Evolutionary conservation across 2,113 vertebrate genomes (phyloP).

Genomic region (Chaetorhynchus papuensis): DNA sequence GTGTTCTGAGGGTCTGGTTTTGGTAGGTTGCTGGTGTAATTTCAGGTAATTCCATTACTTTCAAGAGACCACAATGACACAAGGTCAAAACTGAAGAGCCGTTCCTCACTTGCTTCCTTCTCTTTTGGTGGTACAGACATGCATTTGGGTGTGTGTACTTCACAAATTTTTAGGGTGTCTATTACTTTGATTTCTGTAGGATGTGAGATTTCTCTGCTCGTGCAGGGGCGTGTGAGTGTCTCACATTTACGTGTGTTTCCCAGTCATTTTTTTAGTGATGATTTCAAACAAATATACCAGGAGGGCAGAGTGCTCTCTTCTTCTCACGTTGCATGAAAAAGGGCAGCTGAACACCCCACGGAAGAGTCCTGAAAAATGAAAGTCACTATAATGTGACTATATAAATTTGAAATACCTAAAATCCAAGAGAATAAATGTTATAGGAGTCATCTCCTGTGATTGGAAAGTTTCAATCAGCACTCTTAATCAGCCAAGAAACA

Average conservation of each 20-base stretch:
- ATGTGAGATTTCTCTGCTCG: neutral
- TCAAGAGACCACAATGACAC: rapidly evolving
- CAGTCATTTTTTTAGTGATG: neutral
- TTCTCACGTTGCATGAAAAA: neutral
- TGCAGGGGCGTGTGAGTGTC: neutral
- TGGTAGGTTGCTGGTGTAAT: neutral
- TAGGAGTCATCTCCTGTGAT: neutral
- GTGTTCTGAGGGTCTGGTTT: neutral
- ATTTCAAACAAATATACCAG: neutral
- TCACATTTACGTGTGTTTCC: neutral
- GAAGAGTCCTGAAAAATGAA: neutral
- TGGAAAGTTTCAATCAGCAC: neutral
- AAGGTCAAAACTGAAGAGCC: neutral
- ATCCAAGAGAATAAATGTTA: neutral
- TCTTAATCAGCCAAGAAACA: slow-evolving; percentile 30
- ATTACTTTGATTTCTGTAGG: neutral
- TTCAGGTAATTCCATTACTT: neutral
- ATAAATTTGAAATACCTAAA: neutral
- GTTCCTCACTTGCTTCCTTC: neutral
- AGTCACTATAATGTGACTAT: neutral
- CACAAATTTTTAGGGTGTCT: neutral
- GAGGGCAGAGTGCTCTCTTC: neutral
- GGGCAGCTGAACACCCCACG: neutral
- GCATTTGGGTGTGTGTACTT: neutral
- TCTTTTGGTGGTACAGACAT: neutral